These are phyloP conservation scores for Daboia siamensis DNA, from an alignment of 2,113 vertebrate species.

Conservation along the genomic window DNA sequence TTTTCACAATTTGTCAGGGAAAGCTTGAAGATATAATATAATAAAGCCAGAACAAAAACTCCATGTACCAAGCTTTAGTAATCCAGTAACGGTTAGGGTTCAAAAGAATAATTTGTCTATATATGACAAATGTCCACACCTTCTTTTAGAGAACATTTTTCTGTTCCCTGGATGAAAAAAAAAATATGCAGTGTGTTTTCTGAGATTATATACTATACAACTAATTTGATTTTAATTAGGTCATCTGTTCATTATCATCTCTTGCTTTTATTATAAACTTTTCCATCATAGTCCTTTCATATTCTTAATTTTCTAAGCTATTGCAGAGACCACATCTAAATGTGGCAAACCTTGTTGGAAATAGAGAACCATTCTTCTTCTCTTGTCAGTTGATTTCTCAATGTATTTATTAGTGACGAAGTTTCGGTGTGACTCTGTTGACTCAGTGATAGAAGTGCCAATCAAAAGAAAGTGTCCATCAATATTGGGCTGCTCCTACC, in stretches of 20 bases:
- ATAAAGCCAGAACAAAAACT: background rate
- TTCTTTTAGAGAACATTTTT: background rate
- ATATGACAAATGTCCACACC: background rate
- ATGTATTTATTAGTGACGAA: background rate
- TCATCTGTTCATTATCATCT: background rate
- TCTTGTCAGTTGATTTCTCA: background rate
- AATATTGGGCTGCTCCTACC: background rate
- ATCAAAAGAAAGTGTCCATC: background rate
- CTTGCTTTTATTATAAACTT: background rate
- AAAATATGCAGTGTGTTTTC: background rate
- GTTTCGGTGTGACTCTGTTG: background rate
- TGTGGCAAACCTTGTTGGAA: background rate
- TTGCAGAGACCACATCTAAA: background rate
- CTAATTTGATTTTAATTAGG: background rate
- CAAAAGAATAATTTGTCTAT: background rate
- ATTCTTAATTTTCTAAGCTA: background rate
- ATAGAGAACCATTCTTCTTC: background rate
- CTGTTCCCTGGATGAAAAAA: background rate
- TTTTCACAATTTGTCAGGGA: background rate
- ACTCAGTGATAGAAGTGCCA: background rate
- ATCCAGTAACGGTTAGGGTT: background rate
- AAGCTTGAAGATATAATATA: background rate
- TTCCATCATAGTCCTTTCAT: background rate
- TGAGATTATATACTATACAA: background rate
- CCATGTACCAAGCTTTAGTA: background rate